Conservation (phyloP, 1,140 invertebrate species). For the Euwallacea fornicatus region DNA sequence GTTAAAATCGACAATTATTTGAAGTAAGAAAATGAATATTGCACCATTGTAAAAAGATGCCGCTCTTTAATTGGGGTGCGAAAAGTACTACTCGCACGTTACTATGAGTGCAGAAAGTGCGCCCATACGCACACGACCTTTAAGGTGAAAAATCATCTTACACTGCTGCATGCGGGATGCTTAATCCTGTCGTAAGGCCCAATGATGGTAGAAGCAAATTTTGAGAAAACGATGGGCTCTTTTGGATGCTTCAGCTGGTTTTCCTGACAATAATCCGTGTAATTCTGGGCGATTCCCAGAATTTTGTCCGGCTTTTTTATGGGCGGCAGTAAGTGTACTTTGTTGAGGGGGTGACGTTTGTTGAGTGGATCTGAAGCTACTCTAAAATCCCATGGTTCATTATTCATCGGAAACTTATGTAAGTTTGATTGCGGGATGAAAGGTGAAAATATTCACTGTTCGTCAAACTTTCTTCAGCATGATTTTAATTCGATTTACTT, state of each 20-base stretch:
- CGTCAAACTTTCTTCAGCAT: too few species aligned
- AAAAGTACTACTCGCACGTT: too few species aligned
- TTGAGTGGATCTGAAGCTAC: constrained; percentile 32
- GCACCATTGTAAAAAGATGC: too few species aligned
- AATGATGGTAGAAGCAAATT: constrained; percentile 44
- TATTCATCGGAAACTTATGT: too few species aligned
- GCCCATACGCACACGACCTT: too few species aligned
- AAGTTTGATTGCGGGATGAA: too few species aligned
- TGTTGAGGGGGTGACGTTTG: constrained; percentile 22
- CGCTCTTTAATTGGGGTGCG: too few species aligned
- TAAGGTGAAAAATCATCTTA: constrained; percentile 7
- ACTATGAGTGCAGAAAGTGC: too few species aligned
- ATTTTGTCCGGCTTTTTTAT: constrained; percentile 44
- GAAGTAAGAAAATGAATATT: too few species aligned
- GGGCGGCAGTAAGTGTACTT: constrained; percentile 40
- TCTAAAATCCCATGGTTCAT: constrained; percentile 26
- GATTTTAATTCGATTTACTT: too few species aligned
- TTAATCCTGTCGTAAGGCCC: constrained; percentile 42
- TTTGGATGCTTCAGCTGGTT: constrained; percentile 31
- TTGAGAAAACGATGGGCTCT: constrained; percentile 41
- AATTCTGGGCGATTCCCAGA: constrained; percentile 41
- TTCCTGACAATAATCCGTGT: constrained; percentile 41
- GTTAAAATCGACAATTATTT: too few species aligned
- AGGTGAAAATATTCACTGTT: too few species aligned
- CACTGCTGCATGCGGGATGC: constrained; percentile 36